A percentile compares a stretch with the other conserved stretches of the same genome.
phyloP scores from a whole-genome alignment of 2,888 invertebrate species.

The Heliconius ismenius region DNA sequence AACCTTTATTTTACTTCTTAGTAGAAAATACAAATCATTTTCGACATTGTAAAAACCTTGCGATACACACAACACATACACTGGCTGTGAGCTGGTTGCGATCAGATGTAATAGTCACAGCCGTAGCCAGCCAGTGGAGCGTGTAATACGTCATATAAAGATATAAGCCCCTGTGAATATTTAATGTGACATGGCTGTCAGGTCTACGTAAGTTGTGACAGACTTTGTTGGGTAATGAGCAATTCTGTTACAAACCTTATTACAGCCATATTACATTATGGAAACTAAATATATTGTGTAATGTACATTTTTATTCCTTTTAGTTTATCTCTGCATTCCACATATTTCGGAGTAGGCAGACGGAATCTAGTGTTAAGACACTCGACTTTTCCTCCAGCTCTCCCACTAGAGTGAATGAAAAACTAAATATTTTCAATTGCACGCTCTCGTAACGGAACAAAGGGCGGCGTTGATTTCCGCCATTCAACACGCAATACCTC shows the following conservation, averaged over 20 bases:
- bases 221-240: slow-evolving; percentile 28
- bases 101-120: too few relatives aligned
- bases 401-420: too few relatives aligned
- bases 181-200: slow-evolving; percentile 19
- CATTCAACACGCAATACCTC: too few relatives aligned
- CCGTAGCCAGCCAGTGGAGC: neutral
- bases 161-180: slow-evolving; percentile 16
- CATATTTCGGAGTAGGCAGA: neutral
- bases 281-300: slow-evolving; percentile 1
- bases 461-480: too few relatives aligned
- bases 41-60: too few relatives aligned
- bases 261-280: slow-evolving; percentile 5
- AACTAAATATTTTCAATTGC: too few relatives aligned
- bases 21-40: too few relatives aligned
- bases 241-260: slow-evolving; percentile 24
- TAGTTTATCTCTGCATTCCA: neutral
- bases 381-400: too few relatives aligned
- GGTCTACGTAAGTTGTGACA: slow-evolving; percentile 9
- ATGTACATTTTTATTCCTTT: neutral
- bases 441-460: too few relatives aligned
- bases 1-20: too few relatives aligned
- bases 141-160: slow-evolving; percentile 3
- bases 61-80: too few relatives aligned
- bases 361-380: neutral
- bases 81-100: too few relatives aligned